Base-by-base conservation (phyloP, 2,797 vertebrate species). In the Anabacerthia variegaticeps region DNA sequence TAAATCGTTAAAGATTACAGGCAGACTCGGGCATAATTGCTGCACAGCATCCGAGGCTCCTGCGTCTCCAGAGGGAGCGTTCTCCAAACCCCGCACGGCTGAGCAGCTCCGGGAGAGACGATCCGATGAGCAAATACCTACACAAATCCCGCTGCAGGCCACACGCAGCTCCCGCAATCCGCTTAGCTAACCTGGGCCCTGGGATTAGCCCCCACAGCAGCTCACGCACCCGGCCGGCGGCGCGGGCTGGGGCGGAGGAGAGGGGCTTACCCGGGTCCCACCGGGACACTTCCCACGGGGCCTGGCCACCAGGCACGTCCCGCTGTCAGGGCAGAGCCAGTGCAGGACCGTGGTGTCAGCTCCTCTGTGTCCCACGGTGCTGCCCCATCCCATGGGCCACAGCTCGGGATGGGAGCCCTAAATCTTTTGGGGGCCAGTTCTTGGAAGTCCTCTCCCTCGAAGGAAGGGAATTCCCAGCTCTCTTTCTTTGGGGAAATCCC, bases 391-490 rank as follows among this genome's bases (percentile, higher is more conserved):
- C 4, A 1, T n/a, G 1, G 2, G 22, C 81, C 56, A n/a, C 17
- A 5, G 13, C n/a, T 68, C 32, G 43, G 4, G 32, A 32, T 4
- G 78, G 43, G 74, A 85, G 65, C 82, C 63, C 91, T 16, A 17
- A n/a, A 22, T 32, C 72, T 85, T 85, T 80, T 0, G 4, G 41
- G 89, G 65, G 43, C 11, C 3, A 9, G 61, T 89, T 93, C 93
- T 91, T 95, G 88, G 85, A 92, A 95, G 76, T 43, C 12, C 20
- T 52, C 65, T 92, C 89, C 72, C 87, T 93, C 21, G 89, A 91
- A 92, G 85, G 85, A 95, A 91, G 92, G 93, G 91, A 92, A 95
- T 95, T 96, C 95, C 95, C 94, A 89, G 52, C 49, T 24, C 73
- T 96, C 18, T 4, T 88, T 68, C 62, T 76, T 30, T 8, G 61